Evolutionary conservation across 2,888 invertebrate genomes (phyloP), one percentile per base, ranked within the genome.

Genomic region (Acronicta psi): DNA sequence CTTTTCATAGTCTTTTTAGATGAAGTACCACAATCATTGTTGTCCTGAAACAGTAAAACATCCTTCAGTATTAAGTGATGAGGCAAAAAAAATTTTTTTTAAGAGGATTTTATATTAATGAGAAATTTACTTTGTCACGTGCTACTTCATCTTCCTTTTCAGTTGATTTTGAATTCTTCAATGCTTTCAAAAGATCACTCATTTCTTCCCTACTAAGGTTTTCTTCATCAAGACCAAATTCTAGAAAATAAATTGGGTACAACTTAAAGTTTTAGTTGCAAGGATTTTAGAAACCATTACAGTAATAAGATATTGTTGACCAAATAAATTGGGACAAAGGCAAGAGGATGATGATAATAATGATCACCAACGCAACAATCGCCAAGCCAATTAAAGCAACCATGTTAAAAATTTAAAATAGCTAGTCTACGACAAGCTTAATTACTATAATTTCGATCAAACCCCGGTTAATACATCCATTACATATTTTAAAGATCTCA

Each of bases 131-230:
- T 49, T 34, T 70, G 0, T 31, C 69, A 8, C 72, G 66, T 43
- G 65, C 54, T 13, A 83, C 52, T 59, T 90, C 89, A 57, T 94
- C 93, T 67, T 91, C 86, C 70, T 84, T 83, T 57, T 82, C 87
- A 37, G 91, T 87, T 17, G 86, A 81, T 77, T 92, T 91, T 10
- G 94, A 94, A 82, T 93, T 89, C 59, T 86, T 89, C 23, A 94
- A 77, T 42, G 93, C 94, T 75, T 85, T 91, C 25, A 94, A 75
- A 29, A 94, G 83, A 79, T 94, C 92, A 68, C 75, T 77, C 94
- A 94, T 94, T 80, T 94, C 94, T 68, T 92, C 90, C 74, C 91
- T 92, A 59, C 87, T 88, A 40, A 94, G 82, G 68, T 92, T 88
- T 57, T 92, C 93, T 80, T 94, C 94, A 31, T 89, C 88, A 53